phyloP scores from a whole-genome alignment of 2,113 vertebrate genomes.

The Calidris pygmaea region DNA sequence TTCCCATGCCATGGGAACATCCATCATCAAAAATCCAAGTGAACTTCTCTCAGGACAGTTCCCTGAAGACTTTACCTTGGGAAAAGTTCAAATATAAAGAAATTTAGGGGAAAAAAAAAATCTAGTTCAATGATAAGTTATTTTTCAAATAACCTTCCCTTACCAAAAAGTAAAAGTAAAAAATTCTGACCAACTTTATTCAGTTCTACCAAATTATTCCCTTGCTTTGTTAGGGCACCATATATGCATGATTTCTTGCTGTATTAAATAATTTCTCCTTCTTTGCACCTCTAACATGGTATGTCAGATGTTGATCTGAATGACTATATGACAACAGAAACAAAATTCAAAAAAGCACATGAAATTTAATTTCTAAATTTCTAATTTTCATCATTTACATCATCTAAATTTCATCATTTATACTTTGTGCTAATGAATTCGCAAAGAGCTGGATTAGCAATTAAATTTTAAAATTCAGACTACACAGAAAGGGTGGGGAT shows the following conservation, averaged over 20 bases:
- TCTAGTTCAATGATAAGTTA: background rate
- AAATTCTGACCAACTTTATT: background rate
- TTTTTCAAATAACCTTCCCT: background rate
- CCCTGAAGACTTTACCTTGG: background rate
- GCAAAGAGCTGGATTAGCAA: background rate
- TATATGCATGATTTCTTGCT: background rate
- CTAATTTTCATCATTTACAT: background rate
- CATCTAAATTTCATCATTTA: background rate
- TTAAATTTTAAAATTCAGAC: background rate
- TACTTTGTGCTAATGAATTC: background rate
- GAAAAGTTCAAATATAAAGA: background rate
- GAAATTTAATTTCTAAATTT: background rate
- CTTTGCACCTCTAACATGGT: accelerated
- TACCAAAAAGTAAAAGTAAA: background rate
- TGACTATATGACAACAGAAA: background rate
- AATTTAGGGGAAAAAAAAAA: background rate
- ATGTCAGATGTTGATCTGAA: background rate
- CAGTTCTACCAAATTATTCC: background rate
- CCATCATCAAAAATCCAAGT: background rate
- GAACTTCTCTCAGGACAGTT: background rate
- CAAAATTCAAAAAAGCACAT: background rate
- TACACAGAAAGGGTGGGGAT: accelerated
- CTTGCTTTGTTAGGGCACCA: background rate
- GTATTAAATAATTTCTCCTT: background rate
- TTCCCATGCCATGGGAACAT: background rate